phyloP scores from a whole-genome alignment of 2,888 invertebrate species.

The Alloplasta piceator region DNA sequence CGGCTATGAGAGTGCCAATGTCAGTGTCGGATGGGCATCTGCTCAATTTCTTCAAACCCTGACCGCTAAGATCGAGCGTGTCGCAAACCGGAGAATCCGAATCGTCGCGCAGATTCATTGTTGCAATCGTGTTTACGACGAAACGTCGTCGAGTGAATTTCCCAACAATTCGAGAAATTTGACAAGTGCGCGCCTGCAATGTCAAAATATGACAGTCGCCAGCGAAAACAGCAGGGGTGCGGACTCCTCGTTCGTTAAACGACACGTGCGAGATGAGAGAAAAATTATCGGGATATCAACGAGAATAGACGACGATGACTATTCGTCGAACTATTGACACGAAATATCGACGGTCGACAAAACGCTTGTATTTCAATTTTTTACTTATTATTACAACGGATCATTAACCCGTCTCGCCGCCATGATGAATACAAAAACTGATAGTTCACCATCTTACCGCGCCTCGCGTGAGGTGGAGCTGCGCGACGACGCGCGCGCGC shows the following conservation, averaged over 20 bases:
- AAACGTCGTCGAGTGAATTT: slow-evolving; percentile 2
- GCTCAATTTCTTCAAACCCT: slow-evolving; percentile 92
- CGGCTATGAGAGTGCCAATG: slow-evolving; percentile 89
- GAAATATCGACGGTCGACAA: slow-evolving; percentile 23
- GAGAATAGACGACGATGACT: neutral
- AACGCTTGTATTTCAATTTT: slow-evolving; percentile 29
- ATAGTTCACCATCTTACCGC: slow-evolving; percentile 37
- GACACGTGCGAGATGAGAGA: slow-evolving; percentile 14
- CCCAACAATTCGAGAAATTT: slow-evolving; percentile 34
- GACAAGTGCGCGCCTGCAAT: slow-evolving; percentile 39
- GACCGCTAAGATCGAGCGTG: slow-evolving; percentile 90
- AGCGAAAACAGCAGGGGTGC: slow-evolving; percentile 20
- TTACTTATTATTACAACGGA: slow-evolving; percentile 65
- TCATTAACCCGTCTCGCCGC: slow-evolving; percentile 78
- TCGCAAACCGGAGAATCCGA: slow-evolving; percentile 80
- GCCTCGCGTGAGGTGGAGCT: neutral
- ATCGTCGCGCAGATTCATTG: slow-evolving; percentile 65
- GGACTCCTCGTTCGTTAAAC: neutral
- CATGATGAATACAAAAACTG: slow-evolving; percentile 78
- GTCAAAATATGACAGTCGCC: slow-evolving; percentile 57
- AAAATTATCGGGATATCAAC: slow-evolving; percentile 14
- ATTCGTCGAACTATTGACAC: neutral
- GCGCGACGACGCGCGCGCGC: neutral
- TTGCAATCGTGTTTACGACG: slow-evolving; percentile 15
- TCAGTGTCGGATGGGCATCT: slow-evolving; percentile 89